Evolutionary conservation across 2,888 invertebrate species (phyloP).

Genomic region (Biston betularia): DNA sequence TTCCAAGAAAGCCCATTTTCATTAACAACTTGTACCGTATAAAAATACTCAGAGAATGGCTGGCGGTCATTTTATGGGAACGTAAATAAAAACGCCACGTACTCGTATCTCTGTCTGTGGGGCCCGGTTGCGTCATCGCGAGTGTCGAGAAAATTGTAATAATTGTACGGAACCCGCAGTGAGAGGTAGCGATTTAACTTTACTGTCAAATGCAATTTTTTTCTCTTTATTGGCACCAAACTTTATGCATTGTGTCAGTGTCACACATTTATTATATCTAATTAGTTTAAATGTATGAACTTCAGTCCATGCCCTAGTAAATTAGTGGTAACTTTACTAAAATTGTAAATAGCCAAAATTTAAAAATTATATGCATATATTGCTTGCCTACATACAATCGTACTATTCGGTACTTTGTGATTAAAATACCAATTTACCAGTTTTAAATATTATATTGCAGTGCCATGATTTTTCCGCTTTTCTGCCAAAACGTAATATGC

Average conservation of each 20-base stretch:
- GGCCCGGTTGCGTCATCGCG: constrained; percentile 76
- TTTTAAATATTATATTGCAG: too few relatives aligned
- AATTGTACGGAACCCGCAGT: constrained; percentile 43
- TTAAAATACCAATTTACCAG: too few relatives aligned
- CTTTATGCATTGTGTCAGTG: neutral
- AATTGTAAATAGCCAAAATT: too few relatives aligned
- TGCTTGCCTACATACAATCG: too few relatives aligned
- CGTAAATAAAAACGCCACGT: constrained; percentile 59
- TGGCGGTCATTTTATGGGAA: constrained; percentile 64
- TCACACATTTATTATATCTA: too few relatives aligned
- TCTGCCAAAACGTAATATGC: too few relatives aligned
- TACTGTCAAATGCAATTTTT: neutral
- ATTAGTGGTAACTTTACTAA: too few relatives aligned
- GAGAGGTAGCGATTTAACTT: constrained; percentile 45
- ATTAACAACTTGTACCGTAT: constrained; percentile 51
- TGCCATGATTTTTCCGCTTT: too few relatives aligned
- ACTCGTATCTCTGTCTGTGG: constrained; percentile 59
- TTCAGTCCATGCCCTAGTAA: too few relatives aligned
- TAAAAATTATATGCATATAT: too few relatives aligned
- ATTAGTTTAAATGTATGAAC: too few relatives aligned
- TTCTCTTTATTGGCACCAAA: neutral
- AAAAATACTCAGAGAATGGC: constrained; percentile 58
- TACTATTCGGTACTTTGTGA: too few relatives aligned
- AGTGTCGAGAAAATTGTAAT: constrained; percentile 70
- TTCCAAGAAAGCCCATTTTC: constrained; percentile 34